Conservation (phyloP, 53 echinoderm and acorn worm genomes). For the Pentamera pediparva region DNA sequence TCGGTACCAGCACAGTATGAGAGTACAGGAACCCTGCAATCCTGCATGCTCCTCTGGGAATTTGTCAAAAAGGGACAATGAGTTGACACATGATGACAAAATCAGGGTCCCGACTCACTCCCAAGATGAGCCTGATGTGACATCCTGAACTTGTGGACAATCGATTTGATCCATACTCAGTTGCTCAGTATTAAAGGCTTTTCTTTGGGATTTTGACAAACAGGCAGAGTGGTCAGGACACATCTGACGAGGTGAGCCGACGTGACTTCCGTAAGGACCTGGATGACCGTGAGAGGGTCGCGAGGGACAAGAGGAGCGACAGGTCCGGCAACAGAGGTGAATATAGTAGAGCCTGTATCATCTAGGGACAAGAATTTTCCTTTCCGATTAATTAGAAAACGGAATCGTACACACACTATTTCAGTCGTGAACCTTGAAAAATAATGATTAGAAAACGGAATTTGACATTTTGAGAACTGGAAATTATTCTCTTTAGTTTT, state of each 20-base stretch:
- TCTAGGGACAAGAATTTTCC: neutral
- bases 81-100: too few relatives aligned
- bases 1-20: too few relatives aligned
- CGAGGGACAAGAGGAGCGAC: conserved; percentile 91
- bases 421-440: too few relatives aligned
- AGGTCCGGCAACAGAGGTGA: conserved; percentile 64
- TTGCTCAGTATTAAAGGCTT: neutral
- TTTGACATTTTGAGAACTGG: too few relatives aligned
- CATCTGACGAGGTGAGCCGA: conserved; percentile 71
- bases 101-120: too few relatives aligned
- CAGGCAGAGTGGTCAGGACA: conserved; percentile 98
- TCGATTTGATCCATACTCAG: neutral
- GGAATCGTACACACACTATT: neutral
- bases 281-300: conserved; percentile 86
- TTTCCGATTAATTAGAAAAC: neutral
- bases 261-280: conserved; percentile 95
- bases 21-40: too few relatives aligned
- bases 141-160: too few relatives aligned
- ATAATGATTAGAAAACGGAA: too few relatives aligned
- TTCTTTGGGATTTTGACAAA: neutral
- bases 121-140: neutral
- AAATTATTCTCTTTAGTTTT: too few relatives aligned
- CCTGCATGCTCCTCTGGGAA: too few relatives aligned
- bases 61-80: too few relatives aligned
- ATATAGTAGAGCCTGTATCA: neutral